Evolutionary conservation across 2,888 invertebrate genomes (phyloP), one percentile per base, ranked within the genome.

Genomic region (Polyommatus icarus): DNA sequence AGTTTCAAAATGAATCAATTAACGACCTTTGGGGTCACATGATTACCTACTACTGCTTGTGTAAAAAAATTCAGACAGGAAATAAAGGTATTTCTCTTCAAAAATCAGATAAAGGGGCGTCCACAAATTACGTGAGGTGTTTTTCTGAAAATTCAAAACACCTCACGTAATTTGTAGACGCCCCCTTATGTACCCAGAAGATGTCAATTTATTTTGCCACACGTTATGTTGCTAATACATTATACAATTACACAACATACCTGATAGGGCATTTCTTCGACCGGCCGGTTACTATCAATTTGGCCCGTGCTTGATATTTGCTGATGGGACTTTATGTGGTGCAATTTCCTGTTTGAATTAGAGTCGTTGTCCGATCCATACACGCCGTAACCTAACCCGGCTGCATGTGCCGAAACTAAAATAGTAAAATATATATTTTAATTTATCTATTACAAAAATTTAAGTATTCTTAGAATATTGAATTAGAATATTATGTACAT

Each of bases 191-290:
- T 15, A 15, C 50, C 15, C 15, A 59, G 7, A 20, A 59, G 6
- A 36, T 54, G 54, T 0, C 18, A 54, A 54, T 54, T 18, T 3
- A 54, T 54, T 54, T 54, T 54, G 18, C 15, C 54, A 54, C 54
- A 54, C 54, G 15, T 18, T 54, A 54, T 18, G 54, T 54, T 12
- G 24, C 10, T 20, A 6, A 67, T n/a, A n/a, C n/a, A n/a, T n/a
- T n/a, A n/a, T n/a, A n/a, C n/a, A n/a, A n/a, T n/a, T n/a, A n/a
- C 71, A 57, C 15, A 77, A 54, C 24, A 76, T 82, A 95, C 95
- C 94, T 95, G 95, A 88, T 95, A 95, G 18, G 95, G 95, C 94
- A 95, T 95, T 86, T 95, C 95, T 85, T 95, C 95, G 78, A 90
- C 83, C 20, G 91, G 89, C 81, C 91, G 87, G 67, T 88, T 83